Evolutionary conservation across 1,140 invertebrate species (phyloP).

Genomic region (Pectinophora gossypiella): DNA sequence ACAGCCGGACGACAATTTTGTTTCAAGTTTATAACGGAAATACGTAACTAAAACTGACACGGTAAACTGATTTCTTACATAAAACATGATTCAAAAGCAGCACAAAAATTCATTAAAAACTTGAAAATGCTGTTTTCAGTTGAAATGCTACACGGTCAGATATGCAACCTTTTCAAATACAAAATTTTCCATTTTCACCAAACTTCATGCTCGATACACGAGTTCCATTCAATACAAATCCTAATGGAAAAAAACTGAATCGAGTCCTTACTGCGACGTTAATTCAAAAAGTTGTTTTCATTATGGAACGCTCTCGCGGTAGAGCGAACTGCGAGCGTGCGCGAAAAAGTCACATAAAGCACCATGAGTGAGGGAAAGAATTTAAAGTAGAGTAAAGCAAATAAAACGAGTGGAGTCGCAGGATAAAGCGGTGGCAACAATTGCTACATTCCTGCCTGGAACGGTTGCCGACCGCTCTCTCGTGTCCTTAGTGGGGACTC

Average conservation of each 20-base stretch:
- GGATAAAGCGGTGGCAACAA: slow-evolving; percentile 56
- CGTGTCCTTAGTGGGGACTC: slow-evolving; percentile 13
- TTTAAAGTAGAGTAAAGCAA: slow-evolving; percentile 58
- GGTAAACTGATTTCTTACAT: too few relatives aligned
- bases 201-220: slow-evolving; percentile 51
- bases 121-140: slow-evolving; percentile 38
- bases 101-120: too few relatives aligned
- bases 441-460: slow-evolving; percentile 59
- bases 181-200: slow-evolving; percentile 20
- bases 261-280: slow-evolving; percentile 49
- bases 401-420: slow-evolving; percentile 49
- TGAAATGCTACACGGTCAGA: too few relatives aligned
- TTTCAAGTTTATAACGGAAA: too few relatives aligned
- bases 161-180: not conserved
- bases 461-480: slow-evolving; percentile 30
- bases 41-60: too few relatives aligned
- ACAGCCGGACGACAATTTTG: too few relatives aligned
- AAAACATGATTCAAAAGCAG: too few relatives aligned
- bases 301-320: slow-evolving; percentile 52
- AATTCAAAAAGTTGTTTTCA: slow-evolving; percentile 72
- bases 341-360: slow-evolving; percentile 56
- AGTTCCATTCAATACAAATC: slow-evolving; percentile 62
- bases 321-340: slow-evolving; percentile 37
- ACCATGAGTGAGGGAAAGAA: slow-evolving; percentile 54
- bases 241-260: slow-evolving; percentile 52